Base-by-base conservation (phyloP, 2,113 vertebrate genomes). In the Blennius ocellaris region DNA sequence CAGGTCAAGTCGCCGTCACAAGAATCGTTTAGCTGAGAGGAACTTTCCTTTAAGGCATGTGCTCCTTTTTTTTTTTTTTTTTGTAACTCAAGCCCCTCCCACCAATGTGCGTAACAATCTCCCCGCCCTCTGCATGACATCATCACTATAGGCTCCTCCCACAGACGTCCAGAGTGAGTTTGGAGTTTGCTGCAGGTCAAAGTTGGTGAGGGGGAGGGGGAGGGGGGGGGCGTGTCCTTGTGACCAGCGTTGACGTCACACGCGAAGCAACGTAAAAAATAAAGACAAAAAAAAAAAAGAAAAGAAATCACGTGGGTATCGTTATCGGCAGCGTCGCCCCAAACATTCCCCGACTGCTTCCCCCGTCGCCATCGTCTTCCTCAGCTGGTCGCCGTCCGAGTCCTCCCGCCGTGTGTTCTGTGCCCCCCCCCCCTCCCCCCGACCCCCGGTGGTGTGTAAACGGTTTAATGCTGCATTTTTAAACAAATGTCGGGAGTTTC, bases 381-480 rank as follows among this genome's bases (percentile, higher is more conserved):
- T 9, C 63, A 45, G 14, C 43, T 0, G 4, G 40, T 43, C 1
- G 12, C 56, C 12, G 40, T 56, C 58, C 41, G n/a, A 80, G 85
- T 91, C 81, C 78, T 73, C 78, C 60, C 30, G 52, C 61, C 82
- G 79, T 73, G 82, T 76, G 82, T 50, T 63, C 78, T 59, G 21
- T 30, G 21, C 4, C 21, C 2, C 21, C 4, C 21, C 21, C 21
- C 21, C 21, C 21, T 30, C 21, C 21, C 8, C 52, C 53, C 76
- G 59, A 73, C 80, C 76, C 76, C 79, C 54, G 43, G 78, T 82
- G 82, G 80, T 37, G 66, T 89, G 84, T 87, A 84, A 91, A 90
- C 83, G 53, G 83, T 78, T 78, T 37, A 81, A 85, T 82, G 85
- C 80, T 78, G 84, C 47, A 9, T 89, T 78, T 87, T 54, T 52